Evolutionary conservation across 2,888 invertebrate genomes (phyloP), one percentile per base, ranked within the genome.

Genomic region (Noctua fimbriata): DNA sequence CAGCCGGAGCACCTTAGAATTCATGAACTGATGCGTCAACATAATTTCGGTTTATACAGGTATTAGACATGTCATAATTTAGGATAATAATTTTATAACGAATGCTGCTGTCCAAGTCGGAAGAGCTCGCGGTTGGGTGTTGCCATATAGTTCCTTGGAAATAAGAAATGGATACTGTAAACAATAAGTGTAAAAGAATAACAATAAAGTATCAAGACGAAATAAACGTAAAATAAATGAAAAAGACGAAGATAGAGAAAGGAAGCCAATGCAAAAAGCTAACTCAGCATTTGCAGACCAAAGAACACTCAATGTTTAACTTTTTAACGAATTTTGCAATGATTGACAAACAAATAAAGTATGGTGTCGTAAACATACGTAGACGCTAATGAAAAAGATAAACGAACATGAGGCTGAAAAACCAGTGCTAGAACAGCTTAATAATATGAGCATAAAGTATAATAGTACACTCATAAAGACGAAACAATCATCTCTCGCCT

Each of bases 21-120:
- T 92, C 91, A 95, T 95, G 93, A 92, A 93, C 94, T 93, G 92
- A 91, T 91, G 89, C 87, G 92, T 94, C 94, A 90, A 89, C 89
- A 90, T 94, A 93, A 94, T 92, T 93, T 92, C 89, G 92, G 92
- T 93, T 94, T 94, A 94, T 90, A 90, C 82, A 21, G 83, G 90
- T 90, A 92, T 92, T 92, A 92, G 89, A 87, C 87, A 86, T 75
- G 87, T 83, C 89, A 93, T 94, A 93, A 93, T 93, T 85, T 85
- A 49, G 74, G 93, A 92, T 93, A 90, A 92, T 92, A 93, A 93
- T 93, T 93, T 90, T 87, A 90, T 87, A 66, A 49, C 70, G 58
- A 76, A 76, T 73, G 49, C 10, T 2, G 12, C n/a, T 63, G 79
- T 76, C 69, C 49, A 84, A 75, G 44, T 75, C 21, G 16, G 3